Conservation (phyloP, 92 coral and sea anemone genomes). For the Heliopora coerulea region DNA sequence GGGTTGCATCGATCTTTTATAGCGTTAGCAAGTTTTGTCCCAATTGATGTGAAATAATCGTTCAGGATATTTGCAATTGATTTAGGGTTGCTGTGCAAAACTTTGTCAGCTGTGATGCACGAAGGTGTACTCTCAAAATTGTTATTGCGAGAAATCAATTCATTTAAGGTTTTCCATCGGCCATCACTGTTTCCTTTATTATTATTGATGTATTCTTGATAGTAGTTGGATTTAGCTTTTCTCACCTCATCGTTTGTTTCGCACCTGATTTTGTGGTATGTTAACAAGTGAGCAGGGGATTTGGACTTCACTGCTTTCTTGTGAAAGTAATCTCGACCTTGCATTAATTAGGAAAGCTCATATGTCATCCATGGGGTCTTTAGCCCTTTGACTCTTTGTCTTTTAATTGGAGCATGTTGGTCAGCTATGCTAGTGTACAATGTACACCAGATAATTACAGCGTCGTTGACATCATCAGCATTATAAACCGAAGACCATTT, state of each 20-base stretch:
- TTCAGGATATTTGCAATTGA: conserved; percentile 38
- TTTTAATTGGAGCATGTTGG: conserved; percentile 9
- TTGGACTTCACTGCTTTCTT: conserved; percentile 16
- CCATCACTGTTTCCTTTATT: conserved; percentile 35
- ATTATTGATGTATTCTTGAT: conserved; percentile 23
- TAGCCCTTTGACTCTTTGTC: neutral
- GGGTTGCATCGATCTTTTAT: no score
- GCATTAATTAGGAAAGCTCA: no score
- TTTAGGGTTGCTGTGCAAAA: conserved; percentile 1
- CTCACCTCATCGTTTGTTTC: conserved; percentile 36
- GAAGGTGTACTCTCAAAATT: conserved; percentile 14
- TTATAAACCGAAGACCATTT: conserved; percentile 1
- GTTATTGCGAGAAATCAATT: conserved; percentile 27
- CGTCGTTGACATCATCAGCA: no score
- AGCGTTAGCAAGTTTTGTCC: neutral
- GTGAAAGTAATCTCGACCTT: neutral
- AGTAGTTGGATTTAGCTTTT: conserved; percentile 40
- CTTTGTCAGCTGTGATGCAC: conserved; percentile 27
- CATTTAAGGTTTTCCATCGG: conserved; percentile 46
- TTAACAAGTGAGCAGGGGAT: conserved; percentile 22
- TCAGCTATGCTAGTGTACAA: neutral
- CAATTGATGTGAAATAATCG: conserved; percentile 35
- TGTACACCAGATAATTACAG: neutral
- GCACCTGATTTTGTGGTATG: conserved; percentile 8
- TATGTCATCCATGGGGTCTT: neutral